Base-by-base conservation (phyloP, 2,797 vertebrate species). In the Fundulus diaphanus region DNA sequence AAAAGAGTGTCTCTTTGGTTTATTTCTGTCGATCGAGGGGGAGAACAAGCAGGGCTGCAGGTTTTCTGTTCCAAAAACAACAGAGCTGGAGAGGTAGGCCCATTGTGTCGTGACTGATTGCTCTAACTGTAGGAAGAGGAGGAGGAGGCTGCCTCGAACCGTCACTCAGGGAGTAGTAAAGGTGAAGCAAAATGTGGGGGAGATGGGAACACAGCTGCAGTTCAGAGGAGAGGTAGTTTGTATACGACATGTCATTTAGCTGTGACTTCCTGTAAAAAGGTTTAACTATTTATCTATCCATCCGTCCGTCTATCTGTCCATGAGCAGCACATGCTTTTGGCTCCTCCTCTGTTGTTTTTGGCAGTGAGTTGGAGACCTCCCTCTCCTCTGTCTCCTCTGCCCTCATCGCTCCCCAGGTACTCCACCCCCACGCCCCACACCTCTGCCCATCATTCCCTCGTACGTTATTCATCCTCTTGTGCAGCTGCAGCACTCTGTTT, bases 41-140 rank as follows among this genome's bases (percentile, higher is more conserved):
- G 92, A 96, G 96, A 96, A 95, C 90, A 93, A 94, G 94, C 92
- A 84, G 93, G 90, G 90, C 90, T 93, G 90, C 81, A 84, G 91
- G 92, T 85, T 85, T 91, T 90, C 85, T 84, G 42, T 95, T 98
- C 96, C 97, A 97, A 97, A 96, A 97, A 96, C 93, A 97, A 96
- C 95, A 97, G 84, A 93, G 86, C 87, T 84, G 84, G 82, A 92
- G 91, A 93, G 91, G 93, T 94, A 95, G 76, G 92, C 93, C 93
- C 92, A 95, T 95, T 95, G 93, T 95, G 87, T 80, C 91, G 93
- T 96, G 93, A 93, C 90, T 91, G 93, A 93, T 94, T 87, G 88
- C 82, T 85, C 90, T 87, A 81, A 88, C 85, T 96, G 93, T 90
- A 88, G 94, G 90, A 88, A 89, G 92, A 66, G 90, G 92, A 70